A percentile compares a stretch with the other conserved stretches of the same genome.
Conservation (phyloP, 2,888 invertebrate genomes). For the Omphaloscelis lunosa region DNA sequence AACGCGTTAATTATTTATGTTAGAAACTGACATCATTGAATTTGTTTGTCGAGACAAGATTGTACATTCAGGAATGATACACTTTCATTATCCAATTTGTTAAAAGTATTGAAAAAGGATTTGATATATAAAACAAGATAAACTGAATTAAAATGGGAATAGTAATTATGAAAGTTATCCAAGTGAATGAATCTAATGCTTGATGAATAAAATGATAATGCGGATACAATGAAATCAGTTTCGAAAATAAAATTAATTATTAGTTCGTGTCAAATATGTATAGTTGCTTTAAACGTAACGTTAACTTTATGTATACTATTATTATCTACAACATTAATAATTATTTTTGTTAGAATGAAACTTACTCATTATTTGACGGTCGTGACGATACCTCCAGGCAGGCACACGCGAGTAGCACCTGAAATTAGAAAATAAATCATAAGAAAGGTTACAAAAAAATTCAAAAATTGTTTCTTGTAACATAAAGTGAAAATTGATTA, state of each 20-base stretch:
- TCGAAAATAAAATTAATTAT: slow-evolving; percentile 51
- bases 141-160: not conserved
- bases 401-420: slow-evolving; percentile 77
- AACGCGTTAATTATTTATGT: slow-evolving; percentile 35
- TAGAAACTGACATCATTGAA: slow-evolving; percentile 64
- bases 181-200: not conserved
- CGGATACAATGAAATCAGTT: slow-evolving; percentile 66
- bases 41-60: not conserved
- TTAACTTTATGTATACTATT: slow-evolving; percentile 27
- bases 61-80: slow-evolving; percentile 52
- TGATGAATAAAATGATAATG: not conserved
- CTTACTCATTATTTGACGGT: slow-evolving; percentile 83
- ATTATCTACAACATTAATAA: slow-evolving; percentile 30
- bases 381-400: slow-evolving; percentile 75
- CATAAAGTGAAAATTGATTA: no score
- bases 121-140: not conserved
- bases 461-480: not conserved
- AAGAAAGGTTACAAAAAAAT: not conserved
- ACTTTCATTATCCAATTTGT: slow-evolving; percentile 3
- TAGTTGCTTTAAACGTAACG: slow-evolving; percentile 27
- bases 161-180: not conserved
- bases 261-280: slow-evolving; percentile 56
- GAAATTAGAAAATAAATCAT: slow-evolving; percentile 67
- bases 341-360: slow-evolving; percentile 32
- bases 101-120: not conserved